Percentiles rank a stretch among this genome's conserved stretches.
Evolutionary conservation across 1,140 invertebrate species (phyloP).

Genomic region (Meloidogyne exigua): DNA sequence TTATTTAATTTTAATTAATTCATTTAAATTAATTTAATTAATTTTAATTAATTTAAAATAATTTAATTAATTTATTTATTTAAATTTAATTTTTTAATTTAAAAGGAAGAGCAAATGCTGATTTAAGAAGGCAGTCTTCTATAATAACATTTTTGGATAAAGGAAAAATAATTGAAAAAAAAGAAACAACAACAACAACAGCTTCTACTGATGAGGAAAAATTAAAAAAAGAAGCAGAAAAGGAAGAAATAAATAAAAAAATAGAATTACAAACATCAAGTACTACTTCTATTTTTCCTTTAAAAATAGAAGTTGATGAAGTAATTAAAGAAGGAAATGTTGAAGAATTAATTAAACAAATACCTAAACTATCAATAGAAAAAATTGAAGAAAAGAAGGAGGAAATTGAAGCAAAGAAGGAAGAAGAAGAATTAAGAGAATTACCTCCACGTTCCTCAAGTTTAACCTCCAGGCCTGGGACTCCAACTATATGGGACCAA

Average conservation of each 20-base stretch:
- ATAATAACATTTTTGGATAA: slow-evolving; percentile 9
- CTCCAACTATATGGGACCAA: slow-evolving; percentile 52
- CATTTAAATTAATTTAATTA: too few species aligned
- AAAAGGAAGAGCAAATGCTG: neutral
- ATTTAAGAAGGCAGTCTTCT: neutral
- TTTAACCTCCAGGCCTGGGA: slow-evolving; percentile 37
- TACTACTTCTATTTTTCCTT: too few species aligned
- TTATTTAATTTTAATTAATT: too few species aligned
- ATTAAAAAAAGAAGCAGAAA: slow-evolving; percentile 3
- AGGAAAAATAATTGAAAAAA: slow-evolving; percentile 17
- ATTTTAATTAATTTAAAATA: too few species aligned
- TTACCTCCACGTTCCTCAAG: slow-evolving; percentile 22
- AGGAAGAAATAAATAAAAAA: slow-evolving; percentile 11
- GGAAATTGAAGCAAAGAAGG: too few species aligned
- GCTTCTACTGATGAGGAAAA: neutral
- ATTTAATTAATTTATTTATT: too few species aligned
- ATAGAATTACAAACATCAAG: neutral
- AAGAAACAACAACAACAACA: slow-evolving; percentile 11
- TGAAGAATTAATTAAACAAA: neutral
- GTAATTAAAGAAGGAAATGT: neutral
- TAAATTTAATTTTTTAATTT: too few species aligned
- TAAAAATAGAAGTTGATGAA: neutral
- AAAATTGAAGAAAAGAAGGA: slow-evolving; percentile 8
- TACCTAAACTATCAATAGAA: neutral
- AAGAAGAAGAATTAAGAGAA: slow-evolving; percentile 15